Percentiles rank a stretch among this genome's conserved stretches.
phyloP scores from a whole-genome alignment of 1,140 invertebrate species.

The Ceratosolen solmsi region DNA sequence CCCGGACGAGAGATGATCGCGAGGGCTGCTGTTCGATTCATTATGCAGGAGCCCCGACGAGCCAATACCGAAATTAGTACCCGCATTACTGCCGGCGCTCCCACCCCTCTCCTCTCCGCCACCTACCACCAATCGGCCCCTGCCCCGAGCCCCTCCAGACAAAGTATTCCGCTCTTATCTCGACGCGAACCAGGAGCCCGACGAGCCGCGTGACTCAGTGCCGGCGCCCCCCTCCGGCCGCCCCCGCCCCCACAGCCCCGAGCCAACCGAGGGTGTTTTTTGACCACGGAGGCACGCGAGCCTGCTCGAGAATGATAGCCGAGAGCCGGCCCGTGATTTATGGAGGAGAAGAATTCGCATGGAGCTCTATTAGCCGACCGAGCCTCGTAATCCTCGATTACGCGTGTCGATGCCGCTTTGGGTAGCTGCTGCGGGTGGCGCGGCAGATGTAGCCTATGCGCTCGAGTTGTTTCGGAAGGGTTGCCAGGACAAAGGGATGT shows the following conservation, averaged over 20 bases:
- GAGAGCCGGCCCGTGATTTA: not conserved
- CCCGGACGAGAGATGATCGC: not conserved
- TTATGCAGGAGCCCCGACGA: conserved; percentile 30
- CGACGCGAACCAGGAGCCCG: not conserved
- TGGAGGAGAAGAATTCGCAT: not conserved
- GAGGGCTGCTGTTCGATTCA: conserved; percentile 14
- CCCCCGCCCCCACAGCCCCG: not conserved
- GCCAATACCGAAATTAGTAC: conserved; percentile 44
- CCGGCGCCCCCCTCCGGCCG: not conserved
- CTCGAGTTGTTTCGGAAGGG: not conserved
- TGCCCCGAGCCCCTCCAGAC: not conserved
- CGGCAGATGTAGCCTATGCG: not conserved
- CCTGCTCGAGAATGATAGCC: not conserved
- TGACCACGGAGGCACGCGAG: not conserved
- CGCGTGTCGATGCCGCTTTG: not conserved
- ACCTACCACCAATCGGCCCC: not conserved
- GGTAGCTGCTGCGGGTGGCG: no score
- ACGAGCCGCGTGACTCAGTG: no score
- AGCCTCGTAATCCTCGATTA: not conserved
- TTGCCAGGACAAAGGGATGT: not conserved
- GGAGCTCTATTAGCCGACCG: not conserved
- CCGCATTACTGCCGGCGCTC: conserved; percentile 23
- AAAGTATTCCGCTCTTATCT: conserved; percentile 39
- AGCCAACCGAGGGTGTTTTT: not conserved
- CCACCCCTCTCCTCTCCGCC: not conserved